phyloP scores from a whole-genome alignment of 1,140 invertebrate species.

The Pseudomyrmex dendroicus region DNA sequence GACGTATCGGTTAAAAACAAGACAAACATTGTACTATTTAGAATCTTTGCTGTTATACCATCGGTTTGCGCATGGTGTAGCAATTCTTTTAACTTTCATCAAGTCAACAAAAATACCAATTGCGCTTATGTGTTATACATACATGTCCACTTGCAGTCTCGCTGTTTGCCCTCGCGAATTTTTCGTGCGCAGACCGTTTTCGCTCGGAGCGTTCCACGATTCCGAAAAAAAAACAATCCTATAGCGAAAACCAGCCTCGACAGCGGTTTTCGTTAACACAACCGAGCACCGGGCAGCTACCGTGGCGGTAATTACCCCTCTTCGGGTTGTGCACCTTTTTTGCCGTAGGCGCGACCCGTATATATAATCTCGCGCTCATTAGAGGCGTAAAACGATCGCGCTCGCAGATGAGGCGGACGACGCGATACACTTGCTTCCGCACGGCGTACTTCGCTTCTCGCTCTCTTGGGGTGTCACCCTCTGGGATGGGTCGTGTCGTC shows the following conservation, averaged over 20 bases:
- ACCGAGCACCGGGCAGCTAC: neutral
- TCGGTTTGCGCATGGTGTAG: neutral
- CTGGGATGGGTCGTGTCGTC: slow-evolving; percentile 60
- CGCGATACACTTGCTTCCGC: slow-evolving; percentile 23
- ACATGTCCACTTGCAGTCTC: slow-evolving; percentile 39
- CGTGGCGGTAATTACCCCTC: slow-evolving; percentile 17
- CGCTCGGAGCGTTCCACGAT: too few species aligned
- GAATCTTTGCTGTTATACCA: slow-evolving; percentile 6
- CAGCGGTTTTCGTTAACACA: slow-evolving; percentile 40
- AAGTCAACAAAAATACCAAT: slow-evolving; percentile 58
- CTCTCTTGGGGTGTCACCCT: slow-evolving; percentile 57
- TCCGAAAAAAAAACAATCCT: neutral
- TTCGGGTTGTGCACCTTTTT: slow-evolving; percentile 6
- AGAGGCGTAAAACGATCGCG: slow-evolving; percentile 38
- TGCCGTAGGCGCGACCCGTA: slow-evolving; percentile 11
- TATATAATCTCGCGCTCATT: slow-evolving; percentile 44
- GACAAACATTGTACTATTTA: slow-evolving; percentile 28
- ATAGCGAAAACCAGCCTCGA: neutral
- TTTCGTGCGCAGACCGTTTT: slow-evolving; percentile 32
- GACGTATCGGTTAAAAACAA: slow-evolving; percentile 12
- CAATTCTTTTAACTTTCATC: slow-evolving; percentile 57
- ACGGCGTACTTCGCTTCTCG: slow-evolving; percentile 33
- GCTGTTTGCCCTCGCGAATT: slow-evolving; percentile 39
- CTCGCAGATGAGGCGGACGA: neutral
- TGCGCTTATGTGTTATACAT: slow-evolving; percentile 33